A percentile compares a stretch with the other conserved stretches of the same genome.
Evolutionary conservation across 1,140 invertebrate genomes (phyloP).

Genomic region (Orchestia grillus): DNA sequence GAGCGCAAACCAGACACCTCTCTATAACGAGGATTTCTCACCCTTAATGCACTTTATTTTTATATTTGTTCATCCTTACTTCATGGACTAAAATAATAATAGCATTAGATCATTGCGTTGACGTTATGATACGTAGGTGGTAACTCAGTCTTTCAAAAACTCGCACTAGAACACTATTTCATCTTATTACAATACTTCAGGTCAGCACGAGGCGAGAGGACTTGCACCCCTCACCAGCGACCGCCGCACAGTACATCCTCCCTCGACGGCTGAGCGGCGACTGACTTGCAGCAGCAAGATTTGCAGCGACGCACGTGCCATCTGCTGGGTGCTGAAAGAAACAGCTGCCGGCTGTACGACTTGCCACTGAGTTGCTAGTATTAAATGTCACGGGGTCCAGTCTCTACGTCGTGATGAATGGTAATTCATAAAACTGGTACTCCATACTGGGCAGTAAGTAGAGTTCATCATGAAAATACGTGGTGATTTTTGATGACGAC

Average conservation of each 20-base stretch:
- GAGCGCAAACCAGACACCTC: no score
- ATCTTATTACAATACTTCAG: neutral
- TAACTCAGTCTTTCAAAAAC: neutral
- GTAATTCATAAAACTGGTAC: neutral
- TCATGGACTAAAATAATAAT: neutral
- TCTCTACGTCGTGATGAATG: neutral
- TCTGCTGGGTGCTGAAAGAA: neutral
- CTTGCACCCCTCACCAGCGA: neutral
- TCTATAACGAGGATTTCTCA: no score
- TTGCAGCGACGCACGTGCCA: neutral
- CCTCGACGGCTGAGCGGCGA: neutral
- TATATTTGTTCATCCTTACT: neutral
- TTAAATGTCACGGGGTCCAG: neutral
- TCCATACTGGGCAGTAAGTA: neutral
- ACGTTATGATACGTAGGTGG: neutral
- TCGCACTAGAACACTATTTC: neutral
- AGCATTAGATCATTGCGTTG: neutral
- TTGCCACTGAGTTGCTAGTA: neutral
- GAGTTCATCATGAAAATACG: no score
- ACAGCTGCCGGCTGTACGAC: neutral
- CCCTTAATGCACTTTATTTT: no score
- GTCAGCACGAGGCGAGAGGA: neutral
- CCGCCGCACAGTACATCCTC: neutral
- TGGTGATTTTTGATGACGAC: no score
- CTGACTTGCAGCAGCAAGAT: neutral